phyloP scores from a whole-genome alignment of 2,888 invertebrate genomes.

The Bellardia bayeri region DNA sequence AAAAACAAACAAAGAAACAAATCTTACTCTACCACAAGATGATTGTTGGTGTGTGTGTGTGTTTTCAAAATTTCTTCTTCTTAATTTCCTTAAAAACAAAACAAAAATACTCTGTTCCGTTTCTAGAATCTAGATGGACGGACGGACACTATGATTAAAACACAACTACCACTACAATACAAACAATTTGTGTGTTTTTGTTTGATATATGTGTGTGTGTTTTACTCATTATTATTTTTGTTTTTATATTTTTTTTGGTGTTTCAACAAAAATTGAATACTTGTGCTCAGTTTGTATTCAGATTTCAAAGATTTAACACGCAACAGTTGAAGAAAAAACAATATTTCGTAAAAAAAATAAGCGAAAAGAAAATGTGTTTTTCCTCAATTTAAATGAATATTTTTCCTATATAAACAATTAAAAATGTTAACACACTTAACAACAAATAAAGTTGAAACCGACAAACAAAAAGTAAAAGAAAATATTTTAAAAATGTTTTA shows the following conservation, averaged over 20 bases:
- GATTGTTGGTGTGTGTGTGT: slow-evolving; percentile 9
- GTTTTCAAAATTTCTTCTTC: slow-evolving; percentile 10
- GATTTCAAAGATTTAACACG: slow-evolving; percentile 80
- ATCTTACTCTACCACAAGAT: slow-evolving; percentile 8
- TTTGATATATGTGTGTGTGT: slow-evolving; percentile 19
- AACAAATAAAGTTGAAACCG: slow-evolving; percentile 6
- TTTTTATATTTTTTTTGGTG: slow-evolving; percentile 60
- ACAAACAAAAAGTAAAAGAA: slow-evolving; percentile 14
- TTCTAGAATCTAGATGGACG: not conserved
- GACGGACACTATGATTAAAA: slow-evolving; percentile 22
- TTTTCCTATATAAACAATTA: slow-evolving; percentile 9
- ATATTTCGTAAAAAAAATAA: not conserved
- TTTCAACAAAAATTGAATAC: slow-evolving; percentile 74
- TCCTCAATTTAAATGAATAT: slow-evolving; percentile 20
- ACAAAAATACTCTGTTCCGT: slow-evolving; percentile 6
- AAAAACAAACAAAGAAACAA: not conserved
- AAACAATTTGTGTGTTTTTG: slow-evolving; percentile 19
- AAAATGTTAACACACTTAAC: slow-evolving; percentile 16
- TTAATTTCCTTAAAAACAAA: slow-evolving; percentile 32
- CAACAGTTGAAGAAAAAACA: slow-evolving; percentile 47
- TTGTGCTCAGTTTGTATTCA: slow-evolving; percentile 80
- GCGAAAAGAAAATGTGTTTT: slow-evolving; percentile 40
- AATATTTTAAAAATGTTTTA: not conserved
- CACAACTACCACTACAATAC: not conserved
- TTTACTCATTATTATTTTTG: slow-evolving; percentile 51